These are phyloP conservation scores for Spinibarbus caldwelli DNA, from an alignment of 2,797 vertebrate genomes.

Conservation along the genomic window DNA sequence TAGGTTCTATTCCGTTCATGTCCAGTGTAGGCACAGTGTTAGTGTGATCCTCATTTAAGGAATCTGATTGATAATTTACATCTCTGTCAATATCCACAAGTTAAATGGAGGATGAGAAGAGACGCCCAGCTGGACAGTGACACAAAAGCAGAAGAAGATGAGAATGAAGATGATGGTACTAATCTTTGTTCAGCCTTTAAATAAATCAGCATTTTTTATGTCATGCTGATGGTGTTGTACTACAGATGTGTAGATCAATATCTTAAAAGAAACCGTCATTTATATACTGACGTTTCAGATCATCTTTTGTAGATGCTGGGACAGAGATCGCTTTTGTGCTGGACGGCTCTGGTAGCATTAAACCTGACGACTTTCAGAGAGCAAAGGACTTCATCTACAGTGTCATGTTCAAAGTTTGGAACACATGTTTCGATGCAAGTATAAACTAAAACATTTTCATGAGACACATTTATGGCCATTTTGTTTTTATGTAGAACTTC, in stretches of 20 bases:
- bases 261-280: background rate
- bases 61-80: background rate
- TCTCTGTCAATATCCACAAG: constrained; percentile 20
- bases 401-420: constrained; percentile 75
- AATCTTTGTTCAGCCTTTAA: background rate
- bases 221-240: background rate
- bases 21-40: too few species aligned
- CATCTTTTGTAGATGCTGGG: constrained; percentile 65
- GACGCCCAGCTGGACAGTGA: background rate
- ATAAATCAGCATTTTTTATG: background rate
- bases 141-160: constrained; percentile 33
- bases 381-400: constrained; percentile 80
- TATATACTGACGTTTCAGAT: background rate
- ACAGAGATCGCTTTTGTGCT: constrained; percentile 83
- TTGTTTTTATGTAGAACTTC: background rate
- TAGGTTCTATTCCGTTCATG: too few species aligned
- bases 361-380: constrained; percentile 67
- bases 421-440: constrained; percentile 77
- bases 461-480: too few species aligned
- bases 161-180: constrained; percentile 57
- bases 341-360: constrained; percentile 83
- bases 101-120: constrained; percentile 42
- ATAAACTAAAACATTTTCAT: background rate
- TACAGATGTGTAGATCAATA: background rate
- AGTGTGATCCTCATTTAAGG: background rate